Evolutionary conservation across 2,113 vertebrate species (phyloP), one percentile per base, ranked within the genome.

Genomic region (Pogonocichla stellata): DNA sequence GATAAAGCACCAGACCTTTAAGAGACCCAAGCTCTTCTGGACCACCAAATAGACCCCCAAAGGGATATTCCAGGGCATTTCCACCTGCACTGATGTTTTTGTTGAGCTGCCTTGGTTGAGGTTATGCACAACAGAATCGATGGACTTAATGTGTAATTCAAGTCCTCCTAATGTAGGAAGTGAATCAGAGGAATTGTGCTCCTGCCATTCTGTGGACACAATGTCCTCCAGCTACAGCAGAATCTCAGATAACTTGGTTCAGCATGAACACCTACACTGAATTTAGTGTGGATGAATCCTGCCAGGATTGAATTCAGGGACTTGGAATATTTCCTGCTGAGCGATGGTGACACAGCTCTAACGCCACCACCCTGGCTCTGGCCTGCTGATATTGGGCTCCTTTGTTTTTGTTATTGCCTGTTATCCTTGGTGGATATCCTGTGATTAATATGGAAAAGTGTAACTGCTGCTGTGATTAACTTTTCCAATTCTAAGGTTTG

Each of bases 401-500:
- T 83, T 92, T 93, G 42, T 40, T 93, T 88, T 88, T 61, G 8
- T 47, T 88, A 43, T 62, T 86, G 60, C 20, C 31, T 45, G 25
- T 88, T 93, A 69, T 73, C 75, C 75, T 93, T 86, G 71, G 50
- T 80, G 82, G 66, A 65, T 88, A 65, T 53, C 38, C 58, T 54
- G 45, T 77, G 85, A 93, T 48, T 83, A 69, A 94, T 86, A 77
- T 7, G 29, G 85, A 93, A 56, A 93, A 92, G 11, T 40, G 88
- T 70, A 90, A 84, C 48, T 0, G 1, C 61, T 86, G n/a, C 67
- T 73, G 70, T 95, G 95, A 94, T 94, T 94, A 95, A 94, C 88
- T 88, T 86, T 70, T 88, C 62, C 56, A 73, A 8, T 92, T 88
- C 86, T 38, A 65, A 53, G 54, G 42, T 83, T 66, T 90, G 82